These are phyloP conservation scores for Seira sanloemensis DNA, from an alignment of 2,888 invertebrate genomes.

Conservation along the genomic window DNA sequence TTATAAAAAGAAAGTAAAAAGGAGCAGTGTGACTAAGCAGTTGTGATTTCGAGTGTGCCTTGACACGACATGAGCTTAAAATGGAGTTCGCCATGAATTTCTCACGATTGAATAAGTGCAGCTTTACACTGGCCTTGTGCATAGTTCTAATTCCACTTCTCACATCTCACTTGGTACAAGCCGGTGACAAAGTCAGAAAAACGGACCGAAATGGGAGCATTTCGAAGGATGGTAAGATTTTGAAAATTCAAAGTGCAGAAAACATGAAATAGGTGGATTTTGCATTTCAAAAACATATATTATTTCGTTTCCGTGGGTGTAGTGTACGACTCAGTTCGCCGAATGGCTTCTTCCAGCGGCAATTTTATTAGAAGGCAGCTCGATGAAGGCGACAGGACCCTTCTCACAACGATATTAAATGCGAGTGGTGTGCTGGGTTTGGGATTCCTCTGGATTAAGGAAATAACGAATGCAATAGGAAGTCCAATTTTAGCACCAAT, in stretches of 20 bases:
- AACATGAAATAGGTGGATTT: too few relatives aligned
- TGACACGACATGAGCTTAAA: not conserved
- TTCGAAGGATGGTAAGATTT: not conserved
- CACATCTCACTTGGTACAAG: not conserved
- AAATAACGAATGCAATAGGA: slow-evolving; percentile 42
- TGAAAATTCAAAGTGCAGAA: not conserved
- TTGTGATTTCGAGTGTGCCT: not conserved
- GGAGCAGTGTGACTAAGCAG: not conserved
- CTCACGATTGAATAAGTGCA: not conserved
- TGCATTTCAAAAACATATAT: too few relatives aligned
- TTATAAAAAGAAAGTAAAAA: slow-evolving; percentile 16
- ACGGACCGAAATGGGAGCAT: not conserved
- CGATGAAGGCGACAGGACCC: not conserved
- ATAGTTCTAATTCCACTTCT: not conserved
- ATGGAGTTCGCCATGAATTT: not conserved
- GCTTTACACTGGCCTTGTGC: not conserved
- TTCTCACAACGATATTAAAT: slow-evolving; percentile 14
- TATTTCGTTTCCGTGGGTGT: not conserved
- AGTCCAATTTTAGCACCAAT: slow-evolving; percentile 52
- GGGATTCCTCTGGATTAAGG: slow-evolving; percentile 57
- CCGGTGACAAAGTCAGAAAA: too few relatives aligned
- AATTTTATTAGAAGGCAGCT: not conserved
- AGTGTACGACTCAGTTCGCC: not conserved
- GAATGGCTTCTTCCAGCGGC: too few relatives aligned
- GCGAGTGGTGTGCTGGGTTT: slow-evolving; percentile 39